Percentiles rank a stretch among this genome's conserved stretches.
phyloP scores from a whole-genome alignment of 2,797 vertebrate species.

The Melanotaenia nigrans region DNA sequence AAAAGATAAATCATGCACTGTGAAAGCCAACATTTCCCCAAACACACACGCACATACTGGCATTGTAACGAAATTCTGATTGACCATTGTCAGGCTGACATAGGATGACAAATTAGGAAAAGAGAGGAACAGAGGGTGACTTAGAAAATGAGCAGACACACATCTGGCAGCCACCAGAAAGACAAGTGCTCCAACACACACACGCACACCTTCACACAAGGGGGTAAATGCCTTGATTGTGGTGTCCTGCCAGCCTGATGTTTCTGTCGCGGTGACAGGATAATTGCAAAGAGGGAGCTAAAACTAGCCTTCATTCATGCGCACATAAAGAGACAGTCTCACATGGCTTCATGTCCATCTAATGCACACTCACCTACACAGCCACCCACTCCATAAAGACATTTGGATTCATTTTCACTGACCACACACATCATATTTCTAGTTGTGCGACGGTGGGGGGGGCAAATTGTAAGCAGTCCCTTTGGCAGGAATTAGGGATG shows the following conservation, averaged over 20 bases:
- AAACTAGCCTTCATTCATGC: slow-evolving; percentile 63
- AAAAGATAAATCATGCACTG: slow-evolving; percentile 19
- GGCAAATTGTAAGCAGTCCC: slow-evolving; percentile 74
- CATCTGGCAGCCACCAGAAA: slow-evolving; percentile 34
- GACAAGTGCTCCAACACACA: slow-evolving; percentile 32
- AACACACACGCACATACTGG: slow-evolving; percentile 19
- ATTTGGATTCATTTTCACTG: slow-evolving; percentile 51
- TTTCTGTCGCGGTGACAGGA: slow-evolving; percentile 70
- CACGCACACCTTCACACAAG: slow-evolving; percentile 30
- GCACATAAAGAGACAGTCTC: slow-evolving; percentile 28
- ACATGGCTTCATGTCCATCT: slow-evolving; percentile 43
- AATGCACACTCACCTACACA: slow-evolving; percentile 29
- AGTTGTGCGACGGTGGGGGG: slow-evolving; percentile 59
- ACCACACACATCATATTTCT: slow-evolving; percentile 47
- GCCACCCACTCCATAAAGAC: slow-evolving; percentile 33
- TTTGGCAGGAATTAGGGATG: slow-evolving; percentile 79
- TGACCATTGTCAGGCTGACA: slow-evolving; percentile 54
- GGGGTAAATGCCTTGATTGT: slow-evolving; percentile 74
- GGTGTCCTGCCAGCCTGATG: slow-evolving; percentile 54
- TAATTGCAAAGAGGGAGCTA: slow-evolving; percentile 71
- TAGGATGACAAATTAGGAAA: slow-evolving; percentile 64
- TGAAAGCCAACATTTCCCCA: slow-evolving; percentile 22
- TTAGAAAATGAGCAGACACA: slow-evolving; percentile 42
- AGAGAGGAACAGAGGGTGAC: slow-evolving; percentile 28
- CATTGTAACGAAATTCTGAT: slow-evolving; percentile 64